Evolutionary conservation across 2,797 vertebrate species (phyloP), one percentile per base, ranked within the genome.

Genomic region (Lindbergichthys nudifrons): DNA sequence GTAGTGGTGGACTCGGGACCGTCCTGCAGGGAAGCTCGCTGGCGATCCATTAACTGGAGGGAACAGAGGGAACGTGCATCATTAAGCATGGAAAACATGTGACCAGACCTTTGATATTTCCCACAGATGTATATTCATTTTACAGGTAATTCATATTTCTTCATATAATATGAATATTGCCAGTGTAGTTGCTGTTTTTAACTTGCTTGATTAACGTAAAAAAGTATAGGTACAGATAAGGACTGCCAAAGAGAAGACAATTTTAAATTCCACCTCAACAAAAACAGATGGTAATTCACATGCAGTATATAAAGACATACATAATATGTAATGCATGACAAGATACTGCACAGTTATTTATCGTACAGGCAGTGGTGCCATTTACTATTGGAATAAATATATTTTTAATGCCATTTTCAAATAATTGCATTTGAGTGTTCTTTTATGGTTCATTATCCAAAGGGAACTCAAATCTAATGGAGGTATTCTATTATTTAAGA

Each of bases 401-500:
- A 21, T 11, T 56, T 70, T 36, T 23, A n/a, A 65, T 26, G 32
- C 30, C 50, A 41, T 74, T 70, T 60, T 12, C 32, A 79, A 66
- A 77, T 80, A 77, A 79, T 59, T 66, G 46, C 50, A 69, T 74
- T 82, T 70, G 45, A 77, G 41, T 61, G 68, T 66, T 73, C 48
- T 50, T 52, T 64, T 50, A 39, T 68, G 46, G 62, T 75, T 67
- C 32, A 60, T 74, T 63, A 76, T 74, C 19, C 64, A 61, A 10
- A 65, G 41, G 61, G 60, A 72, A 50, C 53, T 67, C 2, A n/a
- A 64, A 30, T 69, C 52, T 57, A 26, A 19, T 15, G 16, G 65
- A 67, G 58, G 53, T 75, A 70, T 42, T 81, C 51, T 69, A 73
- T 82, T 82, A 86, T 88, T 81, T 70, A 77, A 79, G 65, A 62